These are phyloP conservation scores for Lycodopsis pacificus DNA, from an alignment of 2,797 vertebrate genomes.

Conservation along the genomic window DNA sequence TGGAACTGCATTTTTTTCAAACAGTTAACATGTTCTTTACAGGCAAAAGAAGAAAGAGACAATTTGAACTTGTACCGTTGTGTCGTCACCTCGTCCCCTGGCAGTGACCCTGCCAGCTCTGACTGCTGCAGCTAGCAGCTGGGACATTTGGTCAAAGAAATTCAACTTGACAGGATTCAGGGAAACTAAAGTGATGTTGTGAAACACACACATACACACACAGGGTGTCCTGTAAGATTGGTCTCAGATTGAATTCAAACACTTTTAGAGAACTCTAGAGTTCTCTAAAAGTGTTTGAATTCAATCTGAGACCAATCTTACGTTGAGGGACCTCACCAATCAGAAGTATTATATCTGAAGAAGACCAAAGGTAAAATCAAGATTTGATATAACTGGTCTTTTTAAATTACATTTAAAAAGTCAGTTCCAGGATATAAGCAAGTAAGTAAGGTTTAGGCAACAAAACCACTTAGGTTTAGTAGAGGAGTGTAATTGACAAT, in stretches of 20 bases:
- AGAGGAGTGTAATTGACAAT: too few species aligned
- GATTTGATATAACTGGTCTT: not conserved
- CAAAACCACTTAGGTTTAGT: not conserved
- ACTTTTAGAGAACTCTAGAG: too few species aligned
- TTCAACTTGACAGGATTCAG: conserved; percentile 35
- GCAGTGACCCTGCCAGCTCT: conserved; percentile 30
- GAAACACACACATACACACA: conserved; percentile 13
- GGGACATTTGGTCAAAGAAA: conserved; percentile 59
- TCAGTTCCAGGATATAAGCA: not conserved
- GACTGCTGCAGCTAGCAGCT: conserved; percentile 48
- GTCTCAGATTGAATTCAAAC: too few species aligned
- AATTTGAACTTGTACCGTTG: too few species aligned
- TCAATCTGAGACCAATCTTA: not conserved
- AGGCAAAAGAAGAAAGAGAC: too few species aligned
- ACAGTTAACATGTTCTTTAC: too few species aligned
- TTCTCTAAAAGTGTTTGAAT: not conserved
- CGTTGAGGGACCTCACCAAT: too few species aligned
- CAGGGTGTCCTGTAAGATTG: conserved; percentile 8
- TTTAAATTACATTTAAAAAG: not conserved
- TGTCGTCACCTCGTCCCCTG: conserved; percentile 12
- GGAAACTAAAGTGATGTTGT: conserved; percentile 25
- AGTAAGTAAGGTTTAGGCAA: not conserved
- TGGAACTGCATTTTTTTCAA: too few species aligned
- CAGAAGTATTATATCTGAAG: not conserved
- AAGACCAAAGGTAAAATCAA: not conserved